phyloP scores from a whole-genome alignment of 2,888 invertebrate genomes.

The Ophion slaviceki region DNA sequence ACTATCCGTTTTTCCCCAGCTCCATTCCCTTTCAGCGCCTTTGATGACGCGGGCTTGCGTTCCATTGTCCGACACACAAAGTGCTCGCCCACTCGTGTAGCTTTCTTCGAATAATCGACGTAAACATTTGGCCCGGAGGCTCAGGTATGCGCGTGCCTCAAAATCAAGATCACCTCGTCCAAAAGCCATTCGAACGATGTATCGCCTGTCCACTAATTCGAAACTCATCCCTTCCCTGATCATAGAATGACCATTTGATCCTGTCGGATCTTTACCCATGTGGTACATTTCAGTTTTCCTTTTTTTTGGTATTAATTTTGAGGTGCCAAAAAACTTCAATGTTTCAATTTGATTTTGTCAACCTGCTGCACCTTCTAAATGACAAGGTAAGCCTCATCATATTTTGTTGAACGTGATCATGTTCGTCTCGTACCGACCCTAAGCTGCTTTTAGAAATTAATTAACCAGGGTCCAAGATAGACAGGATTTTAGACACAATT shows the following conservation, averaged over 20 bases:
- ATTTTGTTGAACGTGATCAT: background rate
- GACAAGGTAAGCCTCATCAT: background rate
- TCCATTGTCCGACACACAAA: constrained; percentile 20
- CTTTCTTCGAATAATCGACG: constrained; percentile 26
- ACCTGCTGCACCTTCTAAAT: background rate
- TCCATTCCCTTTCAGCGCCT: background rate
- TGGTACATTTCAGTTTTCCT: background rate
- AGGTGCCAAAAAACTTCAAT: background rate
- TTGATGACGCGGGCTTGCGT: constrained; percentile 1
- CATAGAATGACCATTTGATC: background rate
- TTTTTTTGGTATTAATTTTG: background rate
- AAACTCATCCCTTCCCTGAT: background rate
- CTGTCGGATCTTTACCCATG: background rate
- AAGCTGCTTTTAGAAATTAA: background rate
- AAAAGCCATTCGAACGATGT: background rate
- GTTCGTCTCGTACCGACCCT: background rate
- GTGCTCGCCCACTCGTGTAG: constrained; percentile 4
- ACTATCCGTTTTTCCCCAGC: constrained; percentile 1
- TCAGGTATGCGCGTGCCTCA: constrained; percentile 2
- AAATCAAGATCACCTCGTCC: constrained; percentile 1
- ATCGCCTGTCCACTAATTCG: background rate
- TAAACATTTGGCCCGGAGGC: constrained; percentile 9
- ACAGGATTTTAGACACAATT: background rate
- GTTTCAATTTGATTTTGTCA: background rate
- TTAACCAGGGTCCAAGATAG: background rate